Percentiles rank a stretch among this genome's conserved stretches.
phyloP scores from a whole-genome alignment of 2,113 vertebrate species.

The Dendrocopos noguchii region DNA sequence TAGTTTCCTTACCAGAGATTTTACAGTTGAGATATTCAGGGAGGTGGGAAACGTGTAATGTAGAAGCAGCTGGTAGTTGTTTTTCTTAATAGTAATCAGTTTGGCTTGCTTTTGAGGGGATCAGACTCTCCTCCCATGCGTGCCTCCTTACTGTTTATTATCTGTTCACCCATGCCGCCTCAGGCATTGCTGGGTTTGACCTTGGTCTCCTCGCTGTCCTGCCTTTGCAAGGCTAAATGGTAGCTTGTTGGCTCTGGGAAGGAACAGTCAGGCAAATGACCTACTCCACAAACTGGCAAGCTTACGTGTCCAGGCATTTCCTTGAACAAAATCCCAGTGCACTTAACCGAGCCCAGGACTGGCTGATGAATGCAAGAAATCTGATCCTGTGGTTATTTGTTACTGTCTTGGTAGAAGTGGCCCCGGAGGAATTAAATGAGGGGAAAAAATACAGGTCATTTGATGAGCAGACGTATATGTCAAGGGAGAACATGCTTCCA shows the following conservation, averaged over 20 bases:
- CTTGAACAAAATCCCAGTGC: not conserved
- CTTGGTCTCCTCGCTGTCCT: not conserved
- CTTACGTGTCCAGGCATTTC: not conserved
- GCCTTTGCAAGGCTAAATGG: not conserved
- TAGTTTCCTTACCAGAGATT: not conserved
- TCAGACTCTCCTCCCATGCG: not conserved
- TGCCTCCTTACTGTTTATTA: not conserved
- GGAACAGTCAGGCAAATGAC: not conserved
- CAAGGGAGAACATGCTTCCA: not conserved
- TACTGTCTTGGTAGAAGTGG: not conserved
- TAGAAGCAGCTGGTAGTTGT: not conserved
- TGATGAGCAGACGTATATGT: accelerated
- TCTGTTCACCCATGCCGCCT: not conserved
- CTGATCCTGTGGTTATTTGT: not conserved
- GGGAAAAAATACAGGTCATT: not conserved
- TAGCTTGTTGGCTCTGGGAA: not conserved
- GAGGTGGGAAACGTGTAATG: not conserved
- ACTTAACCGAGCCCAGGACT: not conserved
- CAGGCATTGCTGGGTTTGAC: not conserved
- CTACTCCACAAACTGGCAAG: not conserved
- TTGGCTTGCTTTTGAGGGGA: not conserved
- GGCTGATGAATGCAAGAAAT: not conserved
- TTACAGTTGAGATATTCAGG: not conserved
- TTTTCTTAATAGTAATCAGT: not conserved
- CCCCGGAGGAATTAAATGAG: not conserved